Base-by-base conservation (phyloP, 2,797 vertebrate species). In the Premnoplex brunnescens region DNA sequence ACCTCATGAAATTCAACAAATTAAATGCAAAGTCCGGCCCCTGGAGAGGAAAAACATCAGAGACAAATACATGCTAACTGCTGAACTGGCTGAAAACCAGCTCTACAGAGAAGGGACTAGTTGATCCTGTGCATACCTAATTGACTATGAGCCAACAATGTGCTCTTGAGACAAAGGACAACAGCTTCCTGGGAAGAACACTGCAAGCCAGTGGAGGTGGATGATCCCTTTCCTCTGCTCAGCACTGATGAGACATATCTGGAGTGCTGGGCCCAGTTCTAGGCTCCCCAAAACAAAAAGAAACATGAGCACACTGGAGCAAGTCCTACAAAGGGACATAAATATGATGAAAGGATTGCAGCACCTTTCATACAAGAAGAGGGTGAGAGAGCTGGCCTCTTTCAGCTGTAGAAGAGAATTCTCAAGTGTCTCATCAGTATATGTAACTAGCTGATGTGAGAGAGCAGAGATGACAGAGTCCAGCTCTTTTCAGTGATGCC, bases 121-220 rank as follows among this genome's bases (percentile, higher is more conserved):
- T 15, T 18, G 14, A 17, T 52, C 34, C 67, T 49, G 15, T 6
- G 21, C 13, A 48, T 6, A 52, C 24, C 32, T 24, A 43, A 80
- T 6, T 73, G 36, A 24, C 30, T 32, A 22, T 1, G 1, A 54
- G 39, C 20, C 19, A 73, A 55, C 11, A 46, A 10, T 12, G 9
- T 55, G 48, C 20, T 23, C 34, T 55, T 68, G 21, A 36, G 14
- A 37, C 7, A 64, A 81, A 66, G n/a, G 39, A 73, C 19, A 88
- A 23, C 36, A 74, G 7, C 24, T 81, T 69, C 56, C 64, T 55
- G 23, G 16, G 37, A 85, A 77, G 12, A 55, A 28, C 10, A 36
- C 2, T 32, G 24, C 23, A n/a, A 55, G 36, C 3, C 69, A 5
- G 15, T 14, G 2, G 0, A 77, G 9, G n/a, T n/a, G 8, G 44